These are phyloP conservation scores for Styela clava DNA, from an alignment of 23 tunicate genomes.

Conservation along the genomic window DNA sequence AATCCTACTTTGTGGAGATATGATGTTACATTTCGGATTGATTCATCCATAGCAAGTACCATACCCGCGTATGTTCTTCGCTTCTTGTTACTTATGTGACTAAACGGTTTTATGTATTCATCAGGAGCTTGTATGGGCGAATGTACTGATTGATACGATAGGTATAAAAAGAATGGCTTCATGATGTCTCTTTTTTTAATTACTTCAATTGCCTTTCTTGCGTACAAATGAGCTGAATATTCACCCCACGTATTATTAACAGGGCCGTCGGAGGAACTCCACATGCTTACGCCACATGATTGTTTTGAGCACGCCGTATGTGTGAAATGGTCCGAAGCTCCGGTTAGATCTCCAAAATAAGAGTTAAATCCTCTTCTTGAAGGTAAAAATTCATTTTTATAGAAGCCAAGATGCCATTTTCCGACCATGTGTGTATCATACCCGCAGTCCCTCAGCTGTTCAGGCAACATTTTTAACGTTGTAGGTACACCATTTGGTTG, in stretches of 20 bases:
- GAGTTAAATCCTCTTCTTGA: constrained; percentile 57
- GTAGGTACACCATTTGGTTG: constrained; percentile 45
- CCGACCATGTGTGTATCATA: constrained; percentile 77
- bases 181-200: not conserved
- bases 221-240: not conserved
- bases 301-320: not conserved
- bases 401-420: constrained; percentile 78
- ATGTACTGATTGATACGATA: not conserved
- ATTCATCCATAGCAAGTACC: constrained; percentile 42
- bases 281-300: not conserved
- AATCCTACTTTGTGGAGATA: constrained; percentile 15
- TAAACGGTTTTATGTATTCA: not conserved
- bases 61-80: constrained; percentile 37
- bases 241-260: not conserved
- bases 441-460: constrained; percentile 51
- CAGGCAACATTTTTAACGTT: constrained; percentile 41
- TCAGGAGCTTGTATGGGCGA: not conserved
- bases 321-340: constrained; percentile 32
- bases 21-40: constrained; percentile 11
- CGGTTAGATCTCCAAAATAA: constrained; percentile 28
- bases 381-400: constrained; percentile 41
- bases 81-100: not conserved
- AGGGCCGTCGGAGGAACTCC: not conserved
- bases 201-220: not conserved
- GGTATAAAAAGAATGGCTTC: not conserved